Evolutionary conservation across 2,888 invertebrate genomes (phyloP).

Genomic region (Pristionchus exspectatus): DNA sequence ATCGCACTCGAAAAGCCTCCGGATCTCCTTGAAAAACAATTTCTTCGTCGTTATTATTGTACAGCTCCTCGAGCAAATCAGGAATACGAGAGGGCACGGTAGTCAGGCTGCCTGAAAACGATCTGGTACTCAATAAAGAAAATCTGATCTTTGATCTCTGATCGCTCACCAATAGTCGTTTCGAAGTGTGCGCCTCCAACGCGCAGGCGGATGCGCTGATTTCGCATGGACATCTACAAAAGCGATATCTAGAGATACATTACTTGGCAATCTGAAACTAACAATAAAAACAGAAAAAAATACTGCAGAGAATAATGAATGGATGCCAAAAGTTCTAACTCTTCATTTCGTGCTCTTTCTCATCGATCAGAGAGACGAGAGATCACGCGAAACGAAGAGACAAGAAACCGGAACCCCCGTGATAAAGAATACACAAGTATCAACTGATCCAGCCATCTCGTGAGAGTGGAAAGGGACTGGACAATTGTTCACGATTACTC

Average conservation of each 20-base stretch:
- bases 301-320: not conserved
- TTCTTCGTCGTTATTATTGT: slow-evolving; percentile 48
- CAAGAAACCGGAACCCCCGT: not conserved
- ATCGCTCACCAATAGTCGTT: slow-evolving; percentile 23
- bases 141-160: slow-evolving; percentile 5
- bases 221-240: slow-evolving; percentile 12
- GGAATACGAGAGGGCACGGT: slow-evolving; percentile 22
- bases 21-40: not conserved
- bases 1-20: slow-evolving; percentile 7
- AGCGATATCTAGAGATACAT: not conserved
- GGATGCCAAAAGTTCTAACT: too few species aligned
- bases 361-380: not conserved
- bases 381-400: not conserved
- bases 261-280: not conserved
- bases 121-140: not conserved
- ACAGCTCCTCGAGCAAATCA: slow-evolving; percentile 1
- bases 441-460: slow-evolving; percentile 12
- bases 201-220: slow-evolving; percentile 34
- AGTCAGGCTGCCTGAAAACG: slow-evolving; percentile 36
- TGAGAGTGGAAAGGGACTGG: slow-evolving; percentile 17
- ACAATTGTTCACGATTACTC: slow-evolving; percentile 16
- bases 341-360: not conserved
- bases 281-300: not conserved
- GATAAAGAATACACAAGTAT: not conserved
- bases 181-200: slow-evolving; percentile 3